Conservation (phyloP, 2,888 invertebrate genomes). For the Zhengitettix transpicula region DNA sequence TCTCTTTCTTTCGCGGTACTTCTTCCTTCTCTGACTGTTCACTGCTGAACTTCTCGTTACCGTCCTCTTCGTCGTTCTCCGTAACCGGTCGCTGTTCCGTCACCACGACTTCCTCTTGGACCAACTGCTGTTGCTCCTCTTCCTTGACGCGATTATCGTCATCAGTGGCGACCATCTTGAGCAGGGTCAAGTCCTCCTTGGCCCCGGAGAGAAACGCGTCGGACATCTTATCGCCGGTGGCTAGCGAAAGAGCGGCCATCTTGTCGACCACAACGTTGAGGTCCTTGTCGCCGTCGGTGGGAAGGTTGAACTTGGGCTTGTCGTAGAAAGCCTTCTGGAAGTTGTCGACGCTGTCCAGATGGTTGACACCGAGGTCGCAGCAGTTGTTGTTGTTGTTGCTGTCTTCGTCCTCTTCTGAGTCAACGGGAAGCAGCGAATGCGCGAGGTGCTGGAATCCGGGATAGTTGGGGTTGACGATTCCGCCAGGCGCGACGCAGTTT, state of each 20-base stretch:
- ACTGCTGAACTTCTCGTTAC: conserved; percentile 13
- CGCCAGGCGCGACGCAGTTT: conserved; percentile 26
- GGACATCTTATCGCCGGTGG: conserved; percentile 25
- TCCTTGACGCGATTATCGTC: neutral
- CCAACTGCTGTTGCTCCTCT: neutral
- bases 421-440: conserved; percentile 33
- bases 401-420: conserved; percentile 33
- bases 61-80: conserved; percentile 3
- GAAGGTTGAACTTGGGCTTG: conserved; percentile 36
- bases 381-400: conserved; percentile 32
- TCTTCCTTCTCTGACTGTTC: conserved; percentile 26
- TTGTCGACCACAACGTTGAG: conserved; percentile 5
- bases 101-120: neutral
- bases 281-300: conserved; percentile 19
- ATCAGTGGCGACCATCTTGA: neutral
- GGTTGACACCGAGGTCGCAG: conserved; percentile 28
- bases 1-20: conserved; percentile 35
- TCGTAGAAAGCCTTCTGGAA: conserved; percentile 38
- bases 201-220: conserved; percentile 42
- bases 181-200: conserved; percentile 31
- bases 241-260: neutral
- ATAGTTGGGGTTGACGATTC: conserved; percentile 71
- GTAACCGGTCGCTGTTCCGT: neutral
- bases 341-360: conserved; percentile 31
- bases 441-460: conserved; percentile 71